phyloP scores from a whole-genome alignment of 2,888 invertebrate genomes.

The Temnothorax ravouxi region DNA sequence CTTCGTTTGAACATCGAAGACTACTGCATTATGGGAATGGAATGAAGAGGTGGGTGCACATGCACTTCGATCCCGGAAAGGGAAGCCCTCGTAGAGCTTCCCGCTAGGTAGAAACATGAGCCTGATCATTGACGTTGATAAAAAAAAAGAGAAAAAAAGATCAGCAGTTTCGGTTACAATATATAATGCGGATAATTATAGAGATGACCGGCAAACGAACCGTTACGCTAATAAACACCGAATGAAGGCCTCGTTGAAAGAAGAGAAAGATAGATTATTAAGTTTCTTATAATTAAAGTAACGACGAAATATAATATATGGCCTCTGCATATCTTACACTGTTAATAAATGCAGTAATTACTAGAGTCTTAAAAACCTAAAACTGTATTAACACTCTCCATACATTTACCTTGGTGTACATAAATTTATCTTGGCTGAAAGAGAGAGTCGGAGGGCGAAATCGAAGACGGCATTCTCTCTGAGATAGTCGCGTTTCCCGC shows the following conservation, averaged over 20 bases:
- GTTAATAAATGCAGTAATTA: neutral
- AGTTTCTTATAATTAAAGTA: constrained; percentile 12
- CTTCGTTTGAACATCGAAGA: constrained; percentile 45
- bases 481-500: constrained; percentile 37
- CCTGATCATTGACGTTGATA: constrained; percentile 67
- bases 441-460: neutral
- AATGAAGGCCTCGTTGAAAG: neutral
- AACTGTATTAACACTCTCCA: neutral
- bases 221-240: constrained; percentile 43
- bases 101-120: constrained; percentile 71
- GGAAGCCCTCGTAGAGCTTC: constrained; percentile 71
- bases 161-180: constrained; percentile 62
- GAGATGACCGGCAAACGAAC: constrained; percentile 52
- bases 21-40: constrained; percentile 63
- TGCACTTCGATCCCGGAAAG: constrained; percentile 77
- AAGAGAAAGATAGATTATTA: neutral
- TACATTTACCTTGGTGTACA: neutral
- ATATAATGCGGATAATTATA: constrained; percentile 65
- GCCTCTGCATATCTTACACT: neutral
- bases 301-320: neutral
- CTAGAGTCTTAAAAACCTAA: neutral
- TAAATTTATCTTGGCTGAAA: neutral
- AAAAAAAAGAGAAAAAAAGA: constrained; percentile 57
- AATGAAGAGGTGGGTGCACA: constrained; percentile 57
- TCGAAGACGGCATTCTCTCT: constrained; percentile 36